Evolutionary conservation across 2,888 invertebrate species (phyloP).

Genomic region (Chesias legatella): DNA sequence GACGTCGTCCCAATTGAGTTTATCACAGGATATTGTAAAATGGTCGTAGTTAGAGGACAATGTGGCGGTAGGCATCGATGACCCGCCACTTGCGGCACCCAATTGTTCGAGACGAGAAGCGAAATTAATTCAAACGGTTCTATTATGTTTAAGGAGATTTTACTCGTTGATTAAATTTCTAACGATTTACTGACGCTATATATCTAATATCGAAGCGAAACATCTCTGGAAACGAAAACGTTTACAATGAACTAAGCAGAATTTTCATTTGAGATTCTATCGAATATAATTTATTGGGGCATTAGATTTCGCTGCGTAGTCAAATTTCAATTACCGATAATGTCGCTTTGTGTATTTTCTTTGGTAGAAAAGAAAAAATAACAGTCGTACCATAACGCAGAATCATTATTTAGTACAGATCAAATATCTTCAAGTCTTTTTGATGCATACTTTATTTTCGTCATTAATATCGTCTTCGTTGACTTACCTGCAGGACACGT

Average conservation of each 20-base stretch:
- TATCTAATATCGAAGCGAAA: conserved; percentile 15
- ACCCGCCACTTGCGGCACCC: conserved; percentile 39
- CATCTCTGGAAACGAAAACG: conserved; percentile 21
- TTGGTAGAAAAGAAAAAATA: conserved; percentile 17
- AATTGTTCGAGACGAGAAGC: conserved; percentile 42
- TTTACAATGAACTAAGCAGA: conserved; percentile 25
- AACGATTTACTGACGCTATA: conserved; percentile 19
- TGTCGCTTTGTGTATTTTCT: conserved; percentile 18
- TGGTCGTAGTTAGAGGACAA: conserved; percentile 62
- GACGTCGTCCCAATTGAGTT: conserved; percentile 64
- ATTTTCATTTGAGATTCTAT: conserved; percentile 24
- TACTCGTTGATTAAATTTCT: conserved; percentile 19
- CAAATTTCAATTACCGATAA: conserved; percentile 29
- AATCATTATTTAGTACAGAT: not conserved
- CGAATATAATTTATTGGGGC: conserved; percentile 25
- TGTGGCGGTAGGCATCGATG: conserved; percentile 64
- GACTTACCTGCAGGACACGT: conserved; percentile 69
- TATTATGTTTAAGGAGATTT: conserved; percentile 16
- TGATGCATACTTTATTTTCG: not conserved
- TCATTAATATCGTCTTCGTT: conserved; percentile 3
- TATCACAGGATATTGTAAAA: conserved; percentile 77
- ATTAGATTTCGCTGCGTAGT: conserved; percentile 26
- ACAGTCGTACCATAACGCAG: too few species aligned
- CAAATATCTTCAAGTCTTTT: not conserved
- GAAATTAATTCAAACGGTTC: conserved; percentile 33